These are phyloP conservation scores for Eretmochelys imbricata DNA, from an alignment of 2,113 vertebrate species.

Conservation along the genomic window DNA sequence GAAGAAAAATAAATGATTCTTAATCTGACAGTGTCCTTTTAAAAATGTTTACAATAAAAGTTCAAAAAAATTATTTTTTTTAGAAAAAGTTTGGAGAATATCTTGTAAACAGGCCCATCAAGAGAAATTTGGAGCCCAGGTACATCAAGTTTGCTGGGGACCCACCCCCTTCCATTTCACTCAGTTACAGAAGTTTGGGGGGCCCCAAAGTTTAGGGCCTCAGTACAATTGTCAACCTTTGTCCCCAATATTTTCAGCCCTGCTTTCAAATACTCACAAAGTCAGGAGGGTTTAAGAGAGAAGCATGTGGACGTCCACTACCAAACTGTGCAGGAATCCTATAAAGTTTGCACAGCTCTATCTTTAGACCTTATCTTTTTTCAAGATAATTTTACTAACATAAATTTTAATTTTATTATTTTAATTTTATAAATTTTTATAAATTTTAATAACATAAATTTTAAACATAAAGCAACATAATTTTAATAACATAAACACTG, in stretches of 20 bases:
- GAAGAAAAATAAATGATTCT: neutral
- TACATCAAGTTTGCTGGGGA: too few species aligned
- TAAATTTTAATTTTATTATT: too few species aligned
- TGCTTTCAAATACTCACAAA: neutral
- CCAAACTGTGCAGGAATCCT: neutral
- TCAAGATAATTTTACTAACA: neutral
- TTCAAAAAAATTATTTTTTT: neutral
- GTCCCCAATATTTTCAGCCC: too few species aligned
- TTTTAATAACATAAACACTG: neutral
- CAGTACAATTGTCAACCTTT: too few species aligned
- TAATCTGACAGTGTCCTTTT: neutral
- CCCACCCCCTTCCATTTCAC: too few species aligned
- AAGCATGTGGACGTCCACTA: fast-evolving
- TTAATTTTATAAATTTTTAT: too few species aligned
- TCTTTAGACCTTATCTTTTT: neutral
- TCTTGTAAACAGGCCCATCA: neutral
- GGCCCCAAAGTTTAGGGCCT: too few species aligned
- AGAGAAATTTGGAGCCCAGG: too few species aligned
- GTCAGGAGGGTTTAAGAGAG: neutral
- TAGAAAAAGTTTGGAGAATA: neutral
- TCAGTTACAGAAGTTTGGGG: too few species aligned
- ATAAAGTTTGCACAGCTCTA: neutral
- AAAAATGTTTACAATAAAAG: neutral
- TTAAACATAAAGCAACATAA: too few species aligned
- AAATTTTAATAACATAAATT: too few species aligned